phyloP scores from a whole-genome alignment of 2,113 vertebrate genomes.

The Rhineura floridana region DNA sequence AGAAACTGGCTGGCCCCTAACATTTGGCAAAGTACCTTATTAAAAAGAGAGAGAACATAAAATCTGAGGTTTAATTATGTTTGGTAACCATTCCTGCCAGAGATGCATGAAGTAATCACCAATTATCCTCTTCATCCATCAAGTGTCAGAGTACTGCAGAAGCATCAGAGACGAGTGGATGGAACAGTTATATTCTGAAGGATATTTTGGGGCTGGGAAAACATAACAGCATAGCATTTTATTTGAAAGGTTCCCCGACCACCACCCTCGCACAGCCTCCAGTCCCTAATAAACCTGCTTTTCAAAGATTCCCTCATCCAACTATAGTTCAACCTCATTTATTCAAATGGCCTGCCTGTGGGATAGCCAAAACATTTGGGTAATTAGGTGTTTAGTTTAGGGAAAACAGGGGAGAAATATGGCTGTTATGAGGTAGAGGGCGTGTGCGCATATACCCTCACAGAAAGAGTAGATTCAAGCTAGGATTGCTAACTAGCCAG shows the following conservation, averaged over 20 bases:
- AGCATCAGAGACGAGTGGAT: slow-evolving; percentile 56
- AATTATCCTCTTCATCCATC: slow-evolving; percentile 68
- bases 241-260: slow-evolving; percentile 29
- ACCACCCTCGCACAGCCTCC: neutral
- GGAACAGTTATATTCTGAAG: slow-evolving; percentile 43
- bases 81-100: slow-evolving; percentile 58
- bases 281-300: slow-evolving; percentile 40
- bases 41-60: slow-evolving; percentile 39
- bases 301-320: slow-evolving; percentile 38
- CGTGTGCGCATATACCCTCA: neutral
- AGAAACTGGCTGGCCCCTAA: slow-evolving; percentile 43
- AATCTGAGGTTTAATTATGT: slow-evolving; percentile 61
- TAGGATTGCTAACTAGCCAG: neutral
- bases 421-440: neutral
- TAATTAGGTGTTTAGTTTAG: slow-evolving; percentile 3
- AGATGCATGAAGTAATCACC: slow-evolving; percentile 67
- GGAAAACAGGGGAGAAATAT: too few species aligned
- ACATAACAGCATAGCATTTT: neutral
- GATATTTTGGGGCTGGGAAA: neutral
- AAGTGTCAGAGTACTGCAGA: slow-evolving; percentile 57
- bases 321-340: slow-evolving; percentile 1
- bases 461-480: neutral
- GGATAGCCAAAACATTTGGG: neutral
- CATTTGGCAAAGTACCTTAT: slow-evolving; percentile 49
- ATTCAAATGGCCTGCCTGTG: neutral